Evolutionary conservation across 2,888 invertebrate genomes (phyloP), one percentile per base, ranked within the genome.

Genomic region (Villa cingulata): DNA sequence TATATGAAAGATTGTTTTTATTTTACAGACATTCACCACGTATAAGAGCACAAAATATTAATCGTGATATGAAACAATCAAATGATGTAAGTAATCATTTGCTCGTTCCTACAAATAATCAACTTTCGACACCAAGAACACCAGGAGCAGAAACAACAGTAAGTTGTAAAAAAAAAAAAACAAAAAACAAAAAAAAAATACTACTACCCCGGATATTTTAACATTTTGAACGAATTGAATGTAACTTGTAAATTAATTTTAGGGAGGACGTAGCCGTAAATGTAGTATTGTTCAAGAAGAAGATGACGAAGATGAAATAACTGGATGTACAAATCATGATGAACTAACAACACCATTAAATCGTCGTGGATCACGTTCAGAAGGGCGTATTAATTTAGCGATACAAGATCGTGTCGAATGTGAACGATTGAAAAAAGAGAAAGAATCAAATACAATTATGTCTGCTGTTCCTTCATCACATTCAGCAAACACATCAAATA

Each of bases 281-380:
- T 92, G 90, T 71, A 89, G 89, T 61, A 89, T 92, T 59, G 91
- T 92, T 19, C 84, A 88, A 57, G 88, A 88, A 62, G 92, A 92
- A 58, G 91, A 90, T 60, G 91, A 90, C 61, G 91, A 92, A 60
- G 89, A 86, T 57, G 74, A 63, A 15, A 63, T 60, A 49, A 62
- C 65, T 43, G 72, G 76, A 9, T 51, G 58, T 27, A 55, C 51
- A 16, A 76, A 76, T 18, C 72, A 76, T 12, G 78, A 78, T 59
- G 77, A 75, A 56, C 71, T 69, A 51, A 65, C 69, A 43, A 67
- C 72, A 6, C 62, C 70, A 4, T 63, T 78, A 46, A 77, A 78
- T 55, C 70, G 81, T 14, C 76, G 86, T 18, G 86, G 86, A 46
- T 85, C 86, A 39, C 77, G 86, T 53, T 86, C 86, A 5, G 87